Conservation (phyloP, 2,113 vertebrate genomes). For the Felis catus region DNA sequence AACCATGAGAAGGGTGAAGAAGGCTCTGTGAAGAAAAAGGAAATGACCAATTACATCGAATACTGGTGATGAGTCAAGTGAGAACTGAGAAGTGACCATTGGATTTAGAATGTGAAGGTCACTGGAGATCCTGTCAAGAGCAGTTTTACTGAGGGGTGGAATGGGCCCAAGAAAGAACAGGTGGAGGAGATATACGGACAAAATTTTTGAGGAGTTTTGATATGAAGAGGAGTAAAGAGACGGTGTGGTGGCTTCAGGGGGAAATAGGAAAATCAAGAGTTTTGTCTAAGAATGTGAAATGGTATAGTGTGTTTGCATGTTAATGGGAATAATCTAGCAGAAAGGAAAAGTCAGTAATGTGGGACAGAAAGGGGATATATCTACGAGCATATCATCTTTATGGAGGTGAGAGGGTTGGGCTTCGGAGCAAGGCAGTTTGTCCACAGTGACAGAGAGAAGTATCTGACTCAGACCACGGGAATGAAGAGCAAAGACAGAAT, state of each 20-base stretch:
- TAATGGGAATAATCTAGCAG: neutral
- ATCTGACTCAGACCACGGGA: neutral
- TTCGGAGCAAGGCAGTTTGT: neutral
- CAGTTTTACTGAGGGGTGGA: neutral
- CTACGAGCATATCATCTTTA: neutral
- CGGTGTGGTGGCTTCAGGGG: neutral
- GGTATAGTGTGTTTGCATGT: too few species aligned
- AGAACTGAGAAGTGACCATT: neutral
- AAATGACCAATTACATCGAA: neutral
- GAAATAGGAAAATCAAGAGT: neutral
- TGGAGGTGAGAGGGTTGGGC: neutral
- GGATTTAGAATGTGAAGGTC: neutral
- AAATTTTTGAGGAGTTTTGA: neutral
- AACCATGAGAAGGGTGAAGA: accelerated
- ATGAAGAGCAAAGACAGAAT: neutral
- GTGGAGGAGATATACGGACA: neutral
- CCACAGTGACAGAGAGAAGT: neutral
- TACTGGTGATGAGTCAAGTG: neutral
- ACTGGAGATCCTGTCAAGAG: neutral
- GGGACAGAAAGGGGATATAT: neutral
- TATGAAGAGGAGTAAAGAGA: neutral
- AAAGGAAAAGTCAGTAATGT: neutral
- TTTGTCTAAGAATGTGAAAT: neutral
- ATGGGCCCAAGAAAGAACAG: neutral
- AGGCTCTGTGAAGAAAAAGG: neutral